phyloP scores from a whole-genome alignment of 1,140 invertebrate genomes.

The Acyrthosiphon pisum region DNA sequence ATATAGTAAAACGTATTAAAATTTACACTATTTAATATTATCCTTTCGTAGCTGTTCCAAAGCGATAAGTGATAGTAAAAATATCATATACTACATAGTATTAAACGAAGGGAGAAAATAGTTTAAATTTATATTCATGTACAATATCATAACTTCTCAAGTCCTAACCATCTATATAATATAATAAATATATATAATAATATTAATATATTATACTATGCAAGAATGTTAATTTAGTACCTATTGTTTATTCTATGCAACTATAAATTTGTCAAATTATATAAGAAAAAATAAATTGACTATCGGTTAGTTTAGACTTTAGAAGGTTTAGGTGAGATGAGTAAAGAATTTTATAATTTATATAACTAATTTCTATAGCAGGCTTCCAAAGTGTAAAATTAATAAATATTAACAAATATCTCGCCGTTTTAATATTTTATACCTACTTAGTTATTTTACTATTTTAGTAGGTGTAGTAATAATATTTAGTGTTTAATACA shows the following conservation, averaged over 20 bases:
- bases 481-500: background rate
- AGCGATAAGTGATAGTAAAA: background rate
- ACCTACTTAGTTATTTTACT: background rate
- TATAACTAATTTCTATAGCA: background rate
- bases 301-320: background rate
- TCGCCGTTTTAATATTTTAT: background rate
- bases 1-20: background rate
- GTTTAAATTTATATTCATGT: background rate
- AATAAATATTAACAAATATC: background rate
- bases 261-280: background rate
- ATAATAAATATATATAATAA: background rate
- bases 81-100: background rate
- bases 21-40: background rate
- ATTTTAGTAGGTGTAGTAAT: background rate
- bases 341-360: background rate
- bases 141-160: background rate
- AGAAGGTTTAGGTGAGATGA: background rate
- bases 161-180: background rate
- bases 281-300: background rate
- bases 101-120: background rate
- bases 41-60: background rate
- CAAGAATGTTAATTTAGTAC: background rate
- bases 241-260: background rate
- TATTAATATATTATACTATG: background rate
- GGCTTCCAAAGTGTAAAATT: background rate